phyloP scores from a whole-genome alignment of 2,888 invertebrate genomes.

The Tetragnatha montana region DNA sequence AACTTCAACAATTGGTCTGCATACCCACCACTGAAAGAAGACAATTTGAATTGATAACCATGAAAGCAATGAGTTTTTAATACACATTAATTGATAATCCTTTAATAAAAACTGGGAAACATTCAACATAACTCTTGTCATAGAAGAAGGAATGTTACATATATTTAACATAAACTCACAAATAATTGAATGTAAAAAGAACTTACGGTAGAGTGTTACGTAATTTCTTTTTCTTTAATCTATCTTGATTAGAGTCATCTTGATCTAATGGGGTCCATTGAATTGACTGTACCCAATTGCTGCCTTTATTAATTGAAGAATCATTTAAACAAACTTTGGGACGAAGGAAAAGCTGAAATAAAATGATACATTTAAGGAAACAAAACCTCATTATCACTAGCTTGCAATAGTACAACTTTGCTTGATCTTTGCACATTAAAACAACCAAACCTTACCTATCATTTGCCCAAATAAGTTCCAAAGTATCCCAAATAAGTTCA shows the following conservation, averaged over 20 bases:
- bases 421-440: no score
- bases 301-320: conserved; percentile 36
- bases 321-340: neutral
- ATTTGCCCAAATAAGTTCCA: no score
- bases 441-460: no score
- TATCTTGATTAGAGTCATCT: neutral
- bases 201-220: conserved; percentile 36
- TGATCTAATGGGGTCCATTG: neutral
- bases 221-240: conserved; percentile 13
- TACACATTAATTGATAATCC: neutral
- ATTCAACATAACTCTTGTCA: neutral
- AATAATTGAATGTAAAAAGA: neutral
- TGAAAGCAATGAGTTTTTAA: neutral
- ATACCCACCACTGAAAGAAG: conserved; percentile 50
- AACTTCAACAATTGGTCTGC: conserved; percentile 54
- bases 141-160: neutral
- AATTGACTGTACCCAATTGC: conserved; percentile 55
- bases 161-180: neutral
- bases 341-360: no score
- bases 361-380: no score
- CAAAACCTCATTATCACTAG: no score
- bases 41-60: neutral
- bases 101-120: neutral
- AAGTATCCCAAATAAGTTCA: no score
- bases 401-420: no score